Conservation (phyloP, 2,888 invertebrate genomes). For the Drosophila hamatofila region DNA sequence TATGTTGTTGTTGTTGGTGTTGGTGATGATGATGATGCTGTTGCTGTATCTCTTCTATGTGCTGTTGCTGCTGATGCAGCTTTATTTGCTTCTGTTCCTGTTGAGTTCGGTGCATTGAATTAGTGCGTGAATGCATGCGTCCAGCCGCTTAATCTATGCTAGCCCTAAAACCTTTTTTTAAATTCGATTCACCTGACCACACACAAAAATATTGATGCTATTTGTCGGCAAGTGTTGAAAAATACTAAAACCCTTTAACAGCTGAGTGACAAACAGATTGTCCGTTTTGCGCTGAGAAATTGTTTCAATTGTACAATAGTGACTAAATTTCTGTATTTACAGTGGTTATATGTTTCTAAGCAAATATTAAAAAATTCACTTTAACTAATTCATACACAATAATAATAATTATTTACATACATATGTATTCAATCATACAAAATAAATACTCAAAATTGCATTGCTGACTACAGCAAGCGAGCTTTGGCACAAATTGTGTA, state of each 20-base stretch:
- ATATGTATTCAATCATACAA: not conserved
- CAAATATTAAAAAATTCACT: not conserved
- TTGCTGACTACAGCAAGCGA: not conserved
- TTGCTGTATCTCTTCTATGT: conserved; percentile 21
- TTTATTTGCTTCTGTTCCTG: conserved; percentile 50
- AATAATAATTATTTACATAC: not conserved
- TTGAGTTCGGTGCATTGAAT: conserved; percentile 45
- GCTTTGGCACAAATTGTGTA: not conserved
- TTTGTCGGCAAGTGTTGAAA: conserved; percentile 32
- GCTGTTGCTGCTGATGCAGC: conserved; percentile 37
- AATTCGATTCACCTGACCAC: conserved; percentile 5
- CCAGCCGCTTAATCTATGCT: not conserved
- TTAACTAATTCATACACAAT: not conserved
- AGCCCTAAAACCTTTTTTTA: conserved; percentile 1
- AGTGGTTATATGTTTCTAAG: not conserved
- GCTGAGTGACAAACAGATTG: too few species aligned
- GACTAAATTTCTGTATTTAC: not conserved
- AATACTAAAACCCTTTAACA: conserved; percentile 15
- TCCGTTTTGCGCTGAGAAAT: not conserved
- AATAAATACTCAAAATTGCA: not conserved
- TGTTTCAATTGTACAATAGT: not conserved
- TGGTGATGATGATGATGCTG: conserved; percentile 40
- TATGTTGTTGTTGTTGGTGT: conserved; percentile 36
- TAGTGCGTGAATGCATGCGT: conserved; percentile 13
- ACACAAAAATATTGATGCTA: conserved; percentile 40